Conservation (phyloP, 2,888 invertebrate genomes). For the Drosophila pullipes region DNA sequence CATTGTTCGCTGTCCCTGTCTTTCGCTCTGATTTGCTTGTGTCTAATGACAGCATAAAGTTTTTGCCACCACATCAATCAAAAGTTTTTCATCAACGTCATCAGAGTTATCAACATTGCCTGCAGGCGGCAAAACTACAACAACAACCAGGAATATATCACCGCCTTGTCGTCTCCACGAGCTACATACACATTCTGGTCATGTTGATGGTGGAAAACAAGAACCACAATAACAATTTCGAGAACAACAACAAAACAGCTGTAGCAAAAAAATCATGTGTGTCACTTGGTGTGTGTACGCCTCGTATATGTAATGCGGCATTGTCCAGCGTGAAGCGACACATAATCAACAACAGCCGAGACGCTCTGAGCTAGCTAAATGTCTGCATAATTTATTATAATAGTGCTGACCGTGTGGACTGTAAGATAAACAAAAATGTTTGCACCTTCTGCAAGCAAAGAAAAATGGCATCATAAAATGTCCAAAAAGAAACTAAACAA, state of each 20-base stretch:
- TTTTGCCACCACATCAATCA: conserved; percentile 82
- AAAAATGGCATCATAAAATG: conserved; percentile 66
- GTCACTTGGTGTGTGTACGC: conserved; percentile 32
- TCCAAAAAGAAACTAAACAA: conserved; percentile 29
- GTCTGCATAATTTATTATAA: conserved; percentile 75
- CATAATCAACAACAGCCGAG: conserved; percentile 48
- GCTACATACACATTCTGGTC: conserved; percentile 47
- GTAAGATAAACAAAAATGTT: conserved; percentile 36
- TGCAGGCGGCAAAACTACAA: conserved; percentile 65
- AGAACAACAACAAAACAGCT: conserved; percentile 18
- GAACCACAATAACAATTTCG: conserved; percentile 18
- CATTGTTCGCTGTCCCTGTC: background rate
- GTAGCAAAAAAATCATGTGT: conserved; percentile 39
- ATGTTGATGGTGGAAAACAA: conserved; percentile 35
- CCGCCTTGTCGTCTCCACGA: conserved; percentile 41
- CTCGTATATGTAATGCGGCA: conserved; percentile 68
- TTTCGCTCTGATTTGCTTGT: conserved; percentile 40
- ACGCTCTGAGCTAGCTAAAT: conserved; percentile 50
- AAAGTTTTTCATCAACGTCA: conserved; percentile 83
- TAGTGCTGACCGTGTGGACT: conserved; percentile 10
- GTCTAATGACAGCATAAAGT: conserved; percentile 81
- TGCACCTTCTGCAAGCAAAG: conserved; percentile 60
- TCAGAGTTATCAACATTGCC: conserved; percentile 79
- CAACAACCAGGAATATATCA: conserved; percentile 54
- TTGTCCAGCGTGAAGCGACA: conserved; percentile 47